Evolutionary conservation across 1,140 invertebrate species (phyloP).

Genomic region (Zaprionus ornatus): DNA sequence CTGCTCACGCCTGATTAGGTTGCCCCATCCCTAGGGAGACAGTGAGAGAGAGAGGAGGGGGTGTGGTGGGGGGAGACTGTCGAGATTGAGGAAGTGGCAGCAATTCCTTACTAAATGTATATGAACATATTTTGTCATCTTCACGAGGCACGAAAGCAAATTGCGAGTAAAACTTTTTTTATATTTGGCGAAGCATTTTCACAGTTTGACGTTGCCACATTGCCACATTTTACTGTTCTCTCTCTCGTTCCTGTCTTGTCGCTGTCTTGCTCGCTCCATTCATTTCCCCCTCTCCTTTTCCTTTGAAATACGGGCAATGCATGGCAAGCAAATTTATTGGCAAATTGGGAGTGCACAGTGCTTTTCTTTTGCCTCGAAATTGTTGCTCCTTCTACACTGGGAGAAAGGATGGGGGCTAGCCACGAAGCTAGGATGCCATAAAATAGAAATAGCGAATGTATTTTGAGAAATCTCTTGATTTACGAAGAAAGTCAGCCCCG

Average conservation of each 20-base stretch:
- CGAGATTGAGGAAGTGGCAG: neutral
- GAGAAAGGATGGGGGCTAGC: neutral
- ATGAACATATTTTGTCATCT: constrained; percentile 42
- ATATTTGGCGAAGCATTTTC: neutral
- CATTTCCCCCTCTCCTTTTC: constrained; percentile 36
- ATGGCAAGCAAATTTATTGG: constrained; percentile 80
- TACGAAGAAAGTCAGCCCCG: too few relatives aligned
- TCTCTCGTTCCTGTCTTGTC: constrained; percentile 20
- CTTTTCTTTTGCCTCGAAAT: constrained; percentile 43
- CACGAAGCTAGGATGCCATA: rapidly evolving
- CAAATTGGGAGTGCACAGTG: constrained; percentile 76
- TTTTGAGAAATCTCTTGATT: too few relatives aligned
- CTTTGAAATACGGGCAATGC: constrained; percentile 72
- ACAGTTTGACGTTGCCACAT: constrained; percentile 34
- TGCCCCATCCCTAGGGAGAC: neutral
- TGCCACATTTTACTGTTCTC: constrained; percentile 32
- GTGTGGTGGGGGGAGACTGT: neutral
- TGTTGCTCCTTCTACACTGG: neutral
- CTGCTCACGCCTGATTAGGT: constrained; percentile 68
- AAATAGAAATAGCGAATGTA: neutral
- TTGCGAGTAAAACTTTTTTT: constrained; percentile 19
- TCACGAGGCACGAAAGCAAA: constrained; percentile 2
- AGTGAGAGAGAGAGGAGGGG: too few relatives aligned
- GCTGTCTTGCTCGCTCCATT: neutral
- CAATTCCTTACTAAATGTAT: constrained; percentile 28